Percentiles rank a stretch among this genome's conserved stretches.
phyloP scores from a whole-genome alignment of 2,113 vertebrate genomes.

The Pomatorhinus ruficollis region DNA sequence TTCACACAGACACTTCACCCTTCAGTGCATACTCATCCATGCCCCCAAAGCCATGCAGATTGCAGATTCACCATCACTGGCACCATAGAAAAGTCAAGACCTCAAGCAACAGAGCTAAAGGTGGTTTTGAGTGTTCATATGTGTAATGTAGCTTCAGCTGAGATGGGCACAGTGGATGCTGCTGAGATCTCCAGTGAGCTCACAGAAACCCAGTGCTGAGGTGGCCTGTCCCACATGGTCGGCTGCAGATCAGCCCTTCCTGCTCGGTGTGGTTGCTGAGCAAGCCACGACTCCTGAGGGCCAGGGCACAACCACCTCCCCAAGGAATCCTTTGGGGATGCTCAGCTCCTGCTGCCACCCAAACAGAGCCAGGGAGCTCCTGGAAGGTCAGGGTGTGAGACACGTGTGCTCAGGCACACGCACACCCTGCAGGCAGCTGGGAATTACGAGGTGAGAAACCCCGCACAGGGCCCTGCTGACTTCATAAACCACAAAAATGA shows the following conservation, averaged over 20 bases:
- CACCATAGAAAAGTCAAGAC: background rate
- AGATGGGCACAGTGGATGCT: background rate
- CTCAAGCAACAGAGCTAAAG: background rate
- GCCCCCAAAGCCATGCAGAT: background rate
- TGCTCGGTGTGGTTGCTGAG: fast-evolving
- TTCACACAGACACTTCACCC: background rate
- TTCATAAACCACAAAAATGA: constrained; percentile 38
- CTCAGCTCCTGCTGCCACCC: background rate
- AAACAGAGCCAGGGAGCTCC: fast-evolving
- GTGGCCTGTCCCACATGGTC: background rate
- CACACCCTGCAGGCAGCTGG: background rate
- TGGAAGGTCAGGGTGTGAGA: fast-evolving
- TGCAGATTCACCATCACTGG: background rate
- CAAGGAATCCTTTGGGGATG: background rate
- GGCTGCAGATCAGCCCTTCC: background rate
- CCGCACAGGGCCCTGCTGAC: background rate
- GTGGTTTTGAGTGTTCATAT: background rate
- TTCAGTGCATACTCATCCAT: background rate
- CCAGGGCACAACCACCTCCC: background rate
- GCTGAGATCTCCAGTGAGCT: background rate
- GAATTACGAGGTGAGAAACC: constrained; percentile 1
- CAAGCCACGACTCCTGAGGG: fast-evolving
- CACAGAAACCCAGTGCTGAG: background rate
- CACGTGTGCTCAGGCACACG: background rate
- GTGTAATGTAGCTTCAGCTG: background rate